phyloP scores from a whole-genome alignment of 2,797 vertebrate genomes.

The Pantherophis vulpinus region DNA sequence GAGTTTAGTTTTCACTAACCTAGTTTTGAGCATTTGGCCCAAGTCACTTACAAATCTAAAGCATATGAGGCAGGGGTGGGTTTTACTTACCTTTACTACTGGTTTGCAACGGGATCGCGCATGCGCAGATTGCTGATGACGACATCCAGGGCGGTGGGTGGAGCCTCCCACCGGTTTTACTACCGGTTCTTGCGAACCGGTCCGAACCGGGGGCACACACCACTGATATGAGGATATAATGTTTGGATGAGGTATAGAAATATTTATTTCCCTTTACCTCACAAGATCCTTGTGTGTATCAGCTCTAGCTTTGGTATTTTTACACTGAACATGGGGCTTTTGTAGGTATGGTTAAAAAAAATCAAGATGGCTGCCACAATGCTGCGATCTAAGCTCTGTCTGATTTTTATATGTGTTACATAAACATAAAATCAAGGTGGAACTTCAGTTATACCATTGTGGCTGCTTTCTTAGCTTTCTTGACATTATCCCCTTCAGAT shows the following conservation, averaged over 20 bases:
- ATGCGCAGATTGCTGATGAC: too few relatives aligned
- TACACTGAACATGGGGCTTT: neutral
- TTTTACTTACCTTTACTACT: too few relatives aligned
- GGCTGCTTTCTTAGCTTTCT: neutral
- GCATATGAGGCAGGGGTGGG: too few relatives aligned
- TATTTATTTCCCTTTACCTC: neutral
- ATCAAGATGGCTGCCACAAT: neutral
- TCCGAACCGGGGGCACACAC: too few relatives aligned
- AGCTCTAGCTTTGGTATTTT: neutral
- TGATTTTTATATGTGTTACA: neutral
- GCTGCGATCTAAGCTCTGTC: neutral
- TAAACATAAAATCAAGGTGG: neutral
- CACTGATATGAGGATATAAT: neutral
- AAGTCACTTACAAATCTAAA: neutral
- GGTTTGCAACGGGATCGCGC: too few relatives aligned
- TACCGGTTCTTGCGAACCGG: too few relatives aligned
- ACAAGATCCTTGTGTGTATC: neutral
- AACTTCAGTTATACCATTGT: neutral
- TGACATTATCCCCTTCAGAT: neutral
- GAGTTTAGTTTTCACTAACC: neutral
- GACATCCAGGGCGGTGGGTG: too few relatives aligned
- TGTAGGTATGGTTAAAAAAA: neutral
- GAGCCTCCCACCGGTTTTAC: too few relatives aligned
- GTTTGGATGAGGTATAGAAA: neutral
- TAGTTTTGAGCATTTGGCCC: neutral